phyloP scores from a whole-genome alignment of 1,140 invertebrate species.

The Pantala flavescens region DNA sequence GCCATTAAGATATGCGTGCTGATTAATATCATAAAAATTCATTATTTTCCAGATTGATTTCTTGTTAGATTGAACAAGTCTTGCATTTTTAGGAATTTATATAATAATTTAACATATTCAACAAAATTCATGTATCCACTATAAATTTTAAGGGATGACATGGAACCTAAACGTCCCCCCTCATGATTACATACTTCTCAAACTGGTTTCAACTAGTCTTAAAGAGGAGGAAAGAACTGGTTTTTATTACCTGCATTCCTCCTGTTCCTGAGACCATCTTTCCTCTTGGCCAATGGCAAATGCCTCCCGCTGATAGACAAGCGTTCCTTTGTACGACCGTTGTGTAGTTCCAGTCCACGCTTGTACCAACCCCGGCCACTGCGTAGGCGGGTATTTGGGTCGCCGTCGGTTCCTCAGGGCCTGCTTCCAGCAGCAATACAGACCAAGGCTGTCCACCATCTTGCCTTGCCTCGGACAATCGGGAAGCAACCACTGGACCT shows the following conservation, averaged over 20 bases:
- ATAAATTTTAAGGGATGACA: too few species aligned
- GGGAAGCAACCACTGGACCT: conserved; percentile 45
- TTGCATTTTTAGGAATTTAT: too few species aligned
- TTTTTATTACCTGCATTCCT: not conserved
- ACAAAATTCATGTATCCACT: too few species aligned
- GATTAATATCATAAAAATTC: too few species aligned
- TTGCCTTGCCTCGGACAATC: conserved; percentile 37
- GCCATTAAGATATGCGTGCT: too few species aligned
- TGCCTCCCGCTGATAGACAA: conserved; percentile 13
- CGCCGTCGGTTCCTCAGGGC: conserved; percentile 42
- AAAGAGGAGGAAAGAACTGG: too few species aligned
- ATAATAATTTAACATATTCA: too few species aligned
- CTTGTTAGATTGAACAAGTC: too few species aligned
- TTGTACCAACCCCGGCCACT: conserved; percentile 17
- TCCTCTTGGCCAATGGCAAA: conserved; percentile 20
- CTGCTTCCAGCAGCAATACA: conserved; percentile 44
- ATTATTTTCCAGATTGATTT: too few species aligned
- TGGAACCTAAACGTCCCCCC: too few species aligned
- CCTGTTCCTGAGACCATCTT: conserved; percentile 18
- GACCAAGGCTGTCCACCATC: conserved; percentile 25
- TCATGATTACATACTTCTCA: too few species aligned
- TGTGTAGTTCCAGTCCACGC: conserved; percentile 20
- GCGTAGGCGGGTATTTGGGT: conserved; percentile 54
- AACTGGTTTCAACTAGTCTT: too few species aligned
- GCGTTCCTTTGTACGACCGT: conserved; percentile 16